phyloP scores from a whole-genome alignment of 2,888 invertebrate genomes.

The Oscheius sp. region DNA sequence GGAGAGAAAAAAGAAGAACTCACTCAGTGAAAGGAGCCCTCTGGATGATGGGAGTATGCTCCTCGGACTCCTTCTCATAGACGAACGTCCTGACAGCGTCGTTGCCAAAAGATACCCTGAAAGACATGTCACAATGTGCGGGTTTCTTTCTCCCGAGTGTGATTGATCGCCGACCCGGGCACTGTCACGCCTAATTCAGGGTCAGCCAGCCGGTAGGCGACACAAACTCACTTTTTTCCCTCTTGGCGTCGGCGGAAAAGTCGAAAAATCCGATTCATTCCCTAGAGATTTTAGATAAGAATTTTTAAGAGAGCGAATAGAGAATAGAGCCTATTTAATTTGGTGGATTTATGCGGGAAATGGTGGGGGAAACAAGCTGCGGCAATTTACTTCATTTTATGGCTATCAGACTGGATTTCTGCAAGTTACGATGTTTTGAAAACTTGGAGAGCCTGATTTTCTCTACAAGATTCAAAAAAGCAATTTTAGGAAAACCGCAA shows the following conservation, averaged over 20 bases:
- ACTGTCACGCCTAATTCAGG: neutral
- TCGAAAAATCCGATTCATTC: slow-evolving; percentile 21
- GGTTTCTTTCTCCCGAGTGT: neutral
- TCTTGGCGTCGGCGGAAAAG: slow-evolving; percentile 26
- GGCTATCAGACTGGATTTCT: too few relatives aligned
- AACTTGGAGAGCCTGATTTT: too few relatives aligned
- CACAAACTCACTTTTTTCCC: slow-evolving; percentile 22
- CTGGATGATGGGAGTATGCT: slow-evolving; percentile 30
- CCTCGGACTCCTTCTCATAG: slow-evolving; percentile 35
- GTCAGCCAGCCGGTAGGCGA: too few relatives aligned
- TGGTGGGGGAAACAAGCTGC: too few relatives aligned
- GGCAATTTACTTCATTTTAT: too few relatives aligned
- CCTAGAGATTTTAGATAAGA: neutral
- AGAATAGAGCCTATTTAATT: neutral
- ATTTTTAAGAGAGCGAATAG: neutral
- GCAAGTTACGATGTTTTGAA: too few relatives aligned
- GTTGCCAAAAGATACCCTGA: slow-evolving; percentile 37
- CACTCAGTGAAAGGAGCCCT: slow-evolving; percentile 33
- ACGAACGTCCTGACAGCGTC: slow-evolving; percentile 31
- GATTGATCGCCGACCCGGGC: neutral
- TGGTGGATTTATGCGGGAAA: too few relatives aligned
- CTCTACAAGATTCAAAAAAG: too few relatives aligned
- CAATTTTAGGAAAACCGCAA: too few relatives aligned
- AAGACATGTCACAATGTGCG: neutral
- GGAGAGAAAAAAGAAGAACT: slow-evolving; percentile 22